Evolutionary conservation across 2,888 invertebrate species (phyloP).

Genomic region (Andrena fulva): DNA sequence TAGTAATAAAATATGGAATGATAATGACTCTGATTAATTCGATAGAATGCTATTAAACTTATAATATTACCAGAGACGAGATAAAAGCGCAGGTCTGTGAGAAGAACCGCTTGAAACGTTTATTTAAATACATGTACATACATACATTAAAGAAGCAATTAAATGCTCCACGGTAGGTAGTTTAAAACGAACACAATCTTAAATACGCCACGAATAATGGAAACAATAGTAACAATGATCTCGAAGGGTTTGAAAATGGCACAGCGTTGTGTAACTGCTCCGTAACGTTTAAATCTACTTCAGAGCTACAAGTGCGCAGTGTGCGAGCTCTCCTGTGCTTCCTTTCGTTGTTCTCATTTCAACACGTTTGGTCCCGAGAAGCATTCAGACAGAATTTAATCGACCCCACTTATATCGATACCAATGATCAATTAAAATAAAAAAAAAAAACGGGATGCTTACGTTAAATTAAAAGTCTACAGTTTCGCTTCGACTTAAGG

Average conservation of each 20-base stretch:
- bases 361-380: conserved; percentile 41
- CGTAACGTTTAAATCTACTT: background rate
- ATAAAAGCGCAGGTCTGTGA: background rate
- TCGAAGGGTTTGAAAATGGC: background rate
- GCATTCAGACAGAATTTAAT: background rate
- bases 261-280: background rate
- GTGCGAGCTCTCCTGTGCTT: conserved; percentile 20
- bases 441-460: background rate
- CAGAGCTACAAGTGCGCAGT: background rate
- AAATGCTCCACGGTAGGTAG: background rate
- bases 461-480: background rate
- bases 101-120: conserved; percentile 42
- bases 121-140: conserved; percentile 46
- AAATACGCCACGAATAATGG: background rate
- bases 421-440: conserved; percentile 9
- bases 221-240: background rate
- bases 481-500: background rate
- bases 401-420: background rate
- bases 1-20: too few relatives aligned
- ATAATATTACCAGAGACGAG: background rate
- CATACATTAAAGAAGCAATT: conserved; percentile 23
- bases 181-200: conserved; percentile 22
- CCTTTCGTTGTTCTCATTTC: background rate
- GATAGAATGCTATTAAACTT: background rate
- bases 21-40: too few relatives aligned